Conservation (phyloP, 2,797 vertebrate genomes). For the Brachyrhaphis roseni region DNA sequence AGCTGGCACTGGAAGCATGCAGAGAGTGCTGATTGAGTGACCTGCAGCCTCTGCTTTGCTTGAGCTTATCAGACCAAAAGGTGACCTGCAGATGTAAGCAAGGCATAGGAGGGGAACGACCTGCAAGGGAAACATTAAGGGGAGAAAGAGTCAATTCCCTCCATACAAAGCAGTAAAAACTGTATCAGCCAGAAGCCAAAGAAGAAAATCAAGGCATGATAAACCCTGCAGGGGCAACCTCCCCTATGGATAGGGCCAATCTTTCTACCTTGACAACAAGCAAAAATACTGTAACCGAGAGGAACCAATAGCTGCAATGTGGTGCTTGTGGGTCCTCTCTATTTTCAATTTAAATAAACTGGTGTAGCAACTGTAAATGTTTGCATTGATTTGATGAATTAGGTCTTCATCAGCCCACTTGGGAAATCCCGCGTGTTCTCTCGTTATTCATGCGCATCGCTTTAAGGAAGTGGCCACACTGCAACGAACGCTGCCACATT, state of each 20-base stretch:
- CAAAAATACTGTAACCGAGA: slow-evolving; percentile 22
- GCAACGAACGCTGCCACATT: slow-evolving; percentile 14
- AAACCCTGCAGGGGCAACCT: slow-evolving; percentile 28
- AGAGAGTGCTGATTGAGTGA: slow-evolving; percentile 77
- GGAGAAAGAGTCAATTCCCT: slow-evolving; percentile 44
- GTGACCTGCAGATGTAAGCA: slow-evolving; percentile 59
- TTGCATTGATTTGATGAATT: slow-evolving; percentile 22
- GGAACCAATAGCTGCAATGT: slow-evolving; percentile 5
- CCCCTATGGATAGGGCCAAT: slow-evolving; percentile 16
- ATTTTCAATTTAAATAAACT: slow-evolving; percentile 20
- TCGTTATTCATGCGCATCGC: slow-evolving; percentile 3
- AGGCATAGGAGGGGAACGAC: slow-evolving; percentile 45
- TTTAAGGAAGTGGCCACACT: neutral
- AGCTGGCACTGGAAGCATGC: slow-evolving; percentile 62
- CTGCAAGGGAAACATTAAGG: slow-evolving; percentile 40
- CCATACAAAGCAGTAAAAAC: slow-evolving; percentile 47
- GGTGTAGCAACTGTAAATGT: slow-evolving; percentile 26
- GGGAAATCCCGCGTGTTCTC: slow-evolving; percentile 17
- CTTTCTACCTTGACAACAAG: slow-evolving; percentile 53
- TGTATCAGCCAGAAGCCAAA: slow-evolving; percentile 40
- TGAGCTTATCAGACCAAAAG: slow-evolving; percentile 67
- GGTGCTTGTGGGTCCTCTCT: slow-evolving; percentile 3
- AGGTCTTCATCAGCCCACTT: slow-evolving; percentile 24
- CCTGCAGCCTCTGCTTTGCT: slow-evolving; percentile 60
- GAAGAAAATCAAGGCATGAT: slow-evolving; percentile 38